These are phyloP conservation scores for Pocillopora damicornis DNA, from an alignment of 64 coral and sea anemone species.

Conservation along the genomic window DNA sequence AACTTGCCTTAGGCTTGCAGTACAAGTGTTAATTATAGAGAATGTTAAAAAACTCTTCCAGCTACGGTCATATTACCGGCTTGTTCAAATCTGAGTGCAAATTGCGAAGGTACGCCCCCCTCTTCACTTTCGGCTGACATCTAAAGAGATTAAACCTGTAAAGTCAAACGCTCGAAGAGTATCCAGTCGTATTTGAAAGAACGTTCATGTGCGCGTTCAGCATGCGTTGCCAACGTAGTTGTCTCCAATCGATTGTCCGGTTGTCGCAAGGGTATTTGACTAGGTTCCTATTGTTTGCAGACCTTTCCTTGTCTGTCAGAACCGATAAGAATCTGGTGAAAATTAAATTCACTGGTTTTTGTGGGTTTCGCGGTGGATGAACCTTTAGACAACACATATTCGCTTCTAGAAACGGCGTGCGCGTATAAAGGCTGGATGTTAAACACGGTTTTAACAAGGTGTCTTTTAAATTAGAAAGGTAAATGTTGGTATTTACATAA, in stretches of 20 bases:
- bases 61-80: slow-evolving; percentile 50
- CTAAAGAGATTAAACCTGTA: slow-evolving; percentile 34
- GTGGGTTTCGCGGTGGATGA: slow-evolving; percentile 5
- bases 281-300: slow-evolving; percentile 14
- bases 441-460: slow-evolving; percentile 35
- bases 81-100: slow-evolving; percentile 78
- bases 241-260: neutral
- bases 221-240: neutral
- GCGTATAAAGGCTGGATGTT: neutral
- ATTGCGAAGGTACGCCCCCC: slow-evolving; percentile 72
- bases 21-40: slow-evolving; percentile 61
- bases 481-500: slow-evolving; percentile 43
- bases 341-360: slow-evolving; percentile 27
- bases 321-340: slow-evolving; percentile 39
- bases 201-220: neutral
- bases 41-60: slow-evolving; percentile 60
- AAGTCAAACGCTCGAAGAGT: slow-evolving; percentile 14
- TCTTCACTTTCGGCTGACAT: slow-evolving; percentile 67
- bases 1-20: slow-evolving; percentile 49
- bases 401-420: neutral
- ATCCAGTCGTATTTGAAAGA: neutral
- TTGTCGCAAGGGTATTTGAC: slow-evolving; percentile 2
- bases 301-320: slow-evolving; percentile 22
- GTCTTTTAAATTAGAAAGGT: slow-evolving; percentile 39
- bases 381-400: neutral